Evolutionary conservation across 92 coral and sea anemone genomes (phyloP), one percentile per base, ranked within the genome.

Genomic region (Metridium senile): DNA sequence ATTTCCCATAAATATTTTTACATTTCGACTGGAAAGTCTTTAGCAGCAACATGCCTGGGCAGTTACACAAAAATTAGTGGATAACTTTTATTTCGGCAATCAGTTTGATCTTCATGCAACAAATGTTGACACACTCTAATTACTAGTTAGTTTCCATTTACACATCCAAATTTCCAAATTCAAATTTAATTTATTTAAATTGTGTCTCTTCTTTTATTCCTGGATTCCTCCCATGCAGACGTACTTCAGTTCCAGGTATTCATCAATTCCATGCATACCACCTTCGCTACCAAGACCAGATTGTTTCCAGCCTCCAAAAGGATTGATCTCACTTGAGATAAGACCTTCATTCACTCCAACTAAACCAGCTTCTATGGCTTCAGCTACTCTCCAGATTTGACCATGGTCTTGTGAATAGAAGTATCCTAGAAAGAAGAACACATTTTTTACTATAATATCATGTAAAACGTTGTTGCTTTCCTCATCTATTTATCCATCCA

Each of bases 351-450:
- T 95, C 13, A 95, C 88, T 0, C 99, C 99, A 8, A 95, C 85
- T 75, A 95, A 76, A 21, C 99, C 99, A 9, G 84, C 87, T 47
- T 95, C 99, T 72, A 95, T 69, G 1, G 90, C 93, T 33, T 95
- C 99, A 0, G 93, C 93, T 1, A 95, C 97, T 1, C 99, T 93
- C 99, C 99, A 95, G 45, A 95, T 89, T 77, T 95, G 99, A 64
- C 97, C 76, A 59, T 84, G 75, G 77, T 95, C 97, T 81, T 90
- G 88, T 9, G 99, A 95, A 86, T 78, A 95, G 70, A 95, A 95
- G 65, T 92, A 95, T 9, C 97, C 99, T 94, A 62, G 2, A 33
- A n/a, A n/a, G n/a, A n/a, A n/a, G n/a, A n/a, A n/a, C n/a, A n/a
- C n/a, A n/a, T n/a, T n/a, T n/a, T n/a, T n/a, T n/a, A n/a, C n/a